Evolutionary conservation across 2,888 invertebrate genomes (phyloP).

Genomic region (Polylopha cassiicola): DNA sequence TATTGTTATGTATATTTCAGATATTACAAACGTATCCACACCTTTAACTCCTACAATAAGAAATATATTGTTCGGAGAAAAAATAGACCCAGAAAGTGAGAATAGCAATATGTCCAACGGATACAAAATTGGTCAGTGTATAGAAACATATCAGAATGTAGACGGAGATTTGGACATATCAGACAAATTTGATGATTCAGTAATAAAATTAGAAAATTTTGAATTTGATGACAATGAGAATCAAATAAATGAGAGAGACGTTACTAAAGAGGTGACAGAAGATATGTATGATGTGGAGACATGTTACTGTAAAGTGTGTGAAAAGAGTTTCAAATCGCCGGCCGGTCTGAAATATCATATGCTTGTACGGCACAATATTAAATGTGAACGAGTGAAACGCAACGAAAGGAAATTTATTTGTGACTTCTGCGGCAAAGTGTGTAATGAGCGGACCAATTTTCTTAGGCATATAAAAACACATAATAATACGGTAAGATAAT

Average conservation of each 20-base stretch:
- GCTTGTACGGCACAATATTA: conserved; percentile 37
- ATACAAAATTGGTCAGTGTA: conserved; percentile 25
- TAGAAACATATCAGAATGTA: conserved; percentile 30
- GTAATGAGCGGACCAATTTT: conserved; percentile 28
- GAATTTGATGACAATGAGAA: conserved; percentile 21
- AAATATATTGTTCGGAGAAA: conserved; percentile 56
- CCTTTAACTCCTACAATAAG: conserved; percentile 55
- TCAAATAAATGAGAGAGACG: conserved; percentile 1
- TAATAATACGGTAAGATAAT: conserved; percentile 30
- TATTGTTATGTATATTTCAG: conserved; percentile 26
- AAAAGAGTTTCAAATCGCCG: conserved; percentile 35
- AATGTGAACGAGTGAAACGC: conserved; percentile 24
- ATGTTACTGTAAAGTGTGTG: conserved; percentile 47
- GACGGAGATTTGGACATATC: conserved; percentile 35
- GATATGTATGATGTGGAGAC: conserved; percentile 42
- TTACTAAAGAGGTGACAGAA: conserved; percentile 18
- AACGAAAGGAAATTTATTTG: conserved; percentile 32
- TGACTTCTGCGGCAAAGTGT: conserved; percentile 39
- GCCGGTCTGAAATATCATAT: conserved; percentile 45
- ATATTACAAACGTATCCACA: conserved; percentile 31
- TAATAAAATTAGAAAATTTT: conserved; percentile 14
- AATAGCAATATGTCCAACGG: conserved; percentile 16
- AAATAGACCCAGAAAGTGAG: conserved; percentile 28
- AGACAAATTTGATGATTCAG: conserved; percentile 40
- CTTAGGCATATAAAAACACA: conserved; percentile 42